Conservation (phyloP, 2,888 invertebrate species). For the Tuta absoluta region DNA sequence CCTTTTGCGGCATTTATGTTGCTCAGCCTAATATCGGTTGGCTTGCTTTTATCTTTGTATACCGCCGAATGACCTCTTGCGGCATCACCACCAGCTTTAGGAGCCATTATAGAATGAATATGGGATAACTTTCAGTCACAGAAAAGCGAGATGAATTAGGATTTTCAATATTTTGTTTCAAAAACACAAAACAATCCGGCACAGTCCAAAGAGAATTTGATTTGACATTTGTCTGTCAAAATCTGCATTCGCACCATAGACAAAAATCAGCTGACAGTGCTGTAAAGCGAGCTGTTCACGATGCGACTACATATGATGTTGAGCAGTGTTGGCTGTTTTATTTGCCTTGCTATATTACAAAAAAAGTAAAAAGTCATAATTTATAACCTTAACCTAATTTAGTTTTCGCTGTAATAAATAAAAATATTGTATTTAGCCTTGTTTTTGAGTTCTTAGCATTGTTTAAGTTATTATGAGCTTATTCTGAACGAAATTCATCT, state of each 20-base stretch:
- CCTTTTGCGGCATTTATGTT: conserved; percentile 99
- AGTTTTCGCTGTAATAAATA: neutral
- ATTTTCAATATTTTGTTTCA: conserved; percentile 14
- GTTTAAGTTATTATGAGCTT: neutral
- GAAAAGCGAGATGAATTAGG: conserved; percentile 23
- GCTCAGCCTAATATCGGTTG: conserved; percentile 94
- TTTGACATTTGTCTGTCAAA: neutral
- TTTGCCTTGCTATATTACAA: neutral
- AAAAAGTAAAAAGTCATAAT: neutral
- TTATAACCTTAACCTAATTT: neutral
- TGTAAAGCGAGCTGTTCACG: neutral
- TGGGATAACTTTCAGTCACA: conserved; percentile 1
- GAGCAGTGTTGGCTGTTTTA: neutral
- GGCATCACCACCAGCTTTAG: conserved; percentile 75
- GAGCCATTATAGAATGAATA: conserved; percentile 58
- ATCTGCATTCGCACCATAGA: neutral
- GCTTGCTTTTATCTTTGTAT: conserved; percentile 96
- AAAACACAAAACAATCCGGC: conserved; percentile 13
- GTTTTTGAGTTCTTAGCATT: too few relatives aligned
- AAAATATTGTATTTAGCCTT: neutral
- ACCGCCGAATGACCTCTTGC: conserved; percentile 78
- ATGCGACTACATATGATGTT: neutral
- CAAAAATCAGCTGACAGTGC: neutral
- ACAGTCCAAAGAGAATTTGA: too few relatives aligned
- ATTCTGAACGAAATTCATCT: neutral